phyloP scores from a whole-genome alignment of 2,888 invertebrate species.

The Altica lythri region DNA sequence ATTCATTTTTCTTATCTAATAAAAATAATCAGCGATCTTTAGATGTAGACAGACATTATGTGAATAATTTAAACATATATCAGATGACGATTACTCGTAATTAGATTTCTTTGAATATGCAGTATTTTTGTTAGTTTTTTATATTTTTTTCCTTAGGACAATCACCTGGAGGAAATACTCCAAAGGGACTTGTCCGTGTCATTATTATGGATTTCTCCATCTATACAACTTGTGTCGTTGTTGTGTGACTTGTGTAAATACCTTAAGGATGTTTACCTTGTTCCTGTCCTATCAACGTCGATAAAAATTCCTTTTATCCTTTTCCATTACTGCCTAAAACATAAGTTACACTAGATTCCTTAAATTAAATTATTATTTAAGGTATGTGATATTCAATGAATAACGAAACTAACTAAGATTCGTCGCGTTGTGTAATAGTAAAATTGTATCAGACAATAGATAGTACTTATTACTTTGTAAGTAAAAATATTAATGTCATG shows the following conservation, averaged over 20 bases:
- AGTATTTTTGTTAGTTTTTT: constrained; percentile 16
- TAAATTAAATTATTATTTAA: not conserved
- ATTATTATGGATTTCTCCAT: constrained; percentile 53
- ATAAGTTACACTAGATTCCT: constrained; percentile 51
- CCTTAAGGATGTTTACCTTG: constrained; percentile 52
- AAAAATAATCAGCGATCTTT: too few species aligned
- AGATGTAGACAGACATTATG: too few species aligned
- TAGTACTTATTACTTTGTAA: too few species aligned
- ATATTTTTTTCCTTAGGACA: constrained; percentile 51
- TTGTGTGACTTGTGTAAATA: constrained; percentile 53
- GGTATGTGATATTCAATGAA: constrained; percentile 8
- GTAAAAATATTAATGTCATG: too few species aligned
- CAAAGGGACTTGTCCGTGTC: constrained; percentile 50
- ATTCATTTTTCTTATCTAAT: too few species aligned
- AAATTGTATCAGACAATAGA: too few species aligned
- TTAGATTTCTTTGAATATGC: too few species aligned
- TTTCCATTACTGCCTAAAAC: constrained; percentile 54
- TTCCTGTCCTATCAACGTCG: constrained; percentile 51
- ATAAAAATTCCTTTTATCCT: constrained; percentile 52
- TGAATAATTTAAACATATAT: too few species aligned
- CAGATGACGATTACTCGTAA: too few species aligned
- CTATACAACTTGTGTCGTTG: constrained; percentile 51
- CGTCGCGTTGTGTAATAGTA: constrained; percentile 3
- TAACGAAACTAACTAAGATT: not conserved
- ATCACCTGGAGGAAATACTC: constrained; percentile 50